Base-by-base conservation (phyloP, 2,113 vertebrate species). In the Stigmatopora nigra region DNA sequence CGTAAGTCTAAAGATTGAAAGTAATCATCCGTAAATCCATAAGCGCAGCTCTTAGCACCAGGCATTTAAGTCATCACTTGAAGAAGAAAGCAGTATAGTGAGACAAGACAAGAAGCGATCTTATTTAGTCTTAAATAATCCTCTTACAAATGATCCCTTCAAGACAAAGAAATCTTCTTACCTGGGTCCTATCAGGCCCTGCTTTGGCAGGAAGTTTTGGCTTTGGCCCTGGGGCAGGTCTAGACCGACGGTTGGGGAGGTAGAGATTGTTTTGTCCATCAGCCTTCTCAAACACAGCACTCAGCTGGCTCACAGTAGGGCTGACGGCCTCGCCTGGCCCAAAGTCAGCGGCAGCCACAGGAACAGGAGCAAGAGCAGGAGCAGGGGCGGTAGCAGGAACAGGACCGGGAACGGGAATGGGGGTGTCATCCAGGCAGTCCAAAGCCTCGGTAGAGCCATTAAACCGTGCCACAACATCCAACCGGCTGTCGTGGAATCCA, bases 401-500 rank as follows among this genome's bases (percentile, higher is more conserved):
- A 31, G 25, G 25, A 31, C 2, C 25, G 3, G 76, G 59, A n/a
- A 47, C 22, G 73, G 77, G 91, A 90, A 87, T 70, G 0, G 83
- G 82, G 0, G 74, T 77, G 46, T 86, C 78, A 19, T 98, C 96
- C 71, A 98, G 87, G 65, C 94, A 91, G 88, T 99, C 96, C 80
- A 99, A 69, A 0, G 95, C 93, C 83, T 99, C 96, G 0, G 94
- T 97, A 82, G 95, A 98, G n/a, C 96, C 95, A 0, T 97, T 97
- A 77, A 99, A 99, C 52, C 93, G 90, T 65, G 95, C 95, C 72
- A 98, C 95, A 17, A 98, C 95, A n/a, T 97, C 96, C 69, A 99
- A 90, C 63, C 95, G 95, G 73, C 95, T 82, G 88, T 92, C 96
- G 88, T 96, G 95, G 81, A 99, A 94, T 46, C 95, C 94, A 0